Percentiles rank a stretch among this genome's conserved stretches.
These are phyloP conservation scores for Philantomba maxwellii DNA, from an alignment of 2,113 vertebrate genomes.

Conservation along the genomic window DNA sequence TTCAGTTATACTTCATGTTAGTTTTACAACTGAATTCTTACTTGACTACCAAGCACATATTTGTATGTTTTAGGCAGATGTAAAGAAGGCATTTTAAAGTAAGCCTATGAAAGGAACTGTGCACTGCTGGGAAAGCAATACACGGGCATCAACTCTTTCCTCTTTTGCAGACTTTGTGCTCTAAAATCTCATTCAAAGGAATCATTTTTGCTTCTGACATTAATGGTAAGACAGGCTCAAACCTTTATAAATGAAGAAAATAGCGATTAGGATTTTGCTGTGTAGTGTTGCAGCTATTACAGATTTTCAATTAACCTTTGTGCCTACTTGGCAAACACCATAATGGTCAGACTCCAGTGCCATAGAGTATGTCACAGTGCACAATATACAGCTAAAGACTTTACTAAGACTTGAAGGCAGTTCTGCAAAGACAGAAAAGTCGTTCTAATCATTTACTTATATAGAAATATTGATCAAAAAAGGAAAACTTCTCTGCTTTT, in stretches of 20 bases:
- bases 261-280: slow-evolving; percentile 41
- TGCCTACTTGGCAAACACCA: neutral
- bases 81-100: slow-evolving; percentile 40
- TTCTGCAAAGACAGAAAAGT: neutral
- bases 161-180: slow-evolving; percentile 8
- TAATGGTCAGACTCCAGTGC: neutral
- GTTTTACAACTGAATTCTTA: neutral
- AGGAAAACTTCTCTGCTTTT: neutral
- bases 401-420: neutral
- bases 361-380: neutral
- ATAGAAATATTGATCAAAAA: slow-evolving; percentile 30
- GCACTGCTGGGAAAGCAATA: slow-evolving; percentile 24
- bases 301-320: slow-evolving; percentile 59
- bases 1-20: neutral
- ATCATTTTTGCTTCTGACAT: slow-evolving; percentile 52
- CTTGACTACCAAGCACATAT: neutral
- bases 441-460: slow-evolving; percentile 1
- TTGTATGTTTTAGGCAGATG: neutral
- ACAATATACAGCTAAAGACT: slow-evolving; percentile 16
- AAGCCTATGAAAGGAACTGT: slow-evolving; percentile 20
- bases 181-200: slow-evolving; percentile 46
- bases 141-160: neutral
- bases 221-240: slow-evolving; percentile 47
- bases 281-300: slow-evolving; percentile 34
- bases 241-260: neutral